Evolutionary conservation across 2,797 vertebrate genomes (phyloP), one percentile per base, ranked within the genome.

Genomic region (Huso huso): DNA sequence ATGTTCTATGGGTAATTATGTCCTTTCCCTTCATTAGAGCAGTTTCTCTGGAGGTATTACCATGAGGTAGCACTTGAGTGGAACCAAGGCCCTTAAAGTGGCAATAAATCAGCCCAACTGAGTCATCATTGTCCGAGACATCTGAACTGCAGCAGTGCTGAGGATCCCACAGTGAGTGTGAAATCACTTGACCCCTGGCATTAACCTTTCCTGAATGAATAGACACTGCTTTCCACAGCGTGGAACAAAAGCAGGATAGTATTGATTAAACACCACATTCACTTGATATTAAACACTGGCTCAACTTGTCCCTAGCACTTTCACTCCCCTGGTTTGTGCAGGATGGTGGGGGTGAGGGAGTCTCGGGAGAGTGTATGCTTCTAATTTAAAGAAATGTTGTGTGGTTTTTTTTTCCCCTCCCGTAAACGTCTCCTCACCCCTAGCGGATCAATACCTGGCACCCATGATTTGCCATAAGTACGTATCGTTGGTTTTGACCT

Each of bases 131-230:
- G 93, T 93, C 88, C 86, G 85, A 90, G 89, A 89, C 86, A 91
- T 93, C 90, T 88, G 88, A 90, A 91, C 86, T 87, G 89, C 84
- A 88, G 90, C 90, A 91, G 90, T 87, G 91, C 75, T 87, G 88
- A 91, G 87, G 87, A 93, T 93, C 90, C 90, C 89, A 91, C 88
- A 76, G 93, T 91, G 90, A 91, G 93, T 96, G 95, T 95, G 93
- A 96, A 96, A 95, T 97, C 95, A 95, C 95, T 96, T 98, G 95
- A 96, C 95, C 95, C 88, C 83, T 88, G 88, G 93, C 93, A 94
- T 96, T 98, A 95, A 97, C 94, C 93, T 95, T 92, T 94, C 89
- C 85, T 89, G 87, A 90, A 91, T 93, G 92, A 94, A 94, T 93
- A 93, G 91, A 91, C 87, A 86, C 84, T 82, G 88, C 87, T 93